These are phyloP conservation scores for Rhinopithecus roxellana DNA, from an alignment of 2,113 vertebrate species.

Conservation along the genomic window DNA sequence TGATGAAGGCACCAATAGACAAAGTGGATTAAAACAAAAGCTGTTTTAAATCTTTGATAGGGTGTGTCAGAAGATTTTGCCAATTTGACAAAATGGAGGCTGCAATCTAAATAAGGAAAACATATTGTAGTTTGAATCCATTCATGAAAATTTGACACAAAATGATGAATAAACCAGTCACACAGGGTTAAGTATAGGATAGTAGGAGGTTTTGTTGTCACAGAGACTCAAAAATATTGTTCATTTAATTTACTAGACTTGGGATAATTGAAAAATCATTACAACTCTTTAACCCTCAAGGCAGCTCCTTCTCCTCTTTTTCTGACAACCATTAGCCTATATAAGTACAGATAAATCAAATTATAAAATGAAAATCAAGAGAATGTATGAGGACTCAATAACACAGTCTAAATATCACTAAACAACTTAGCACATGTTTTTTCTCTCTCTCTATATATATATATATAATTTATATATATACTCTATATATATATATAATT, in stretches of 20 bases:
- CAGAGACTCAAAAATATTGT: background rate
- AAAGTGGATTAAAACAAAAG: background rate
- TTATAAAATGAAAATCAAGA: background rate
- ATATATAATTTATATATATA: background rate
- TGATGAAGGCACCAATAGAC: background rate
- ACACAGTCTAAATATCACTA: background rate
- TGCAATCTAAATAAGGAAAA: background rate
- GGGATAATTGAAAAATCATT: background rate
- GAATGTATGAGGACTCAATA: background rate
- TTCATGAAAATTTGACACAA: background rate
- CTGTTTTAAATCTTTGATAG: background rate
- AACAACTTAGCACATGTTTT: background rate
- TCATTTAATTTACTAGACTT: background rate
- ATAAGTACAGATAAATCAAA: background rate
- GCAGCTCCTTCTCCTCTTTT: background rate
- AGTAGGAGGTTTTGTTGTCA: background rate
- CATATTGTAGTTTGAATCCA: background rate
- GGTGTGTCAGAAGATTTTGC: background rate
- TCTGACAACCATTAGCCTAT: background rate
- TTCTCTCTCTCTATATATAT: fast-evolving
- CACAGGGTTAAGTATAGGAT: background rate
- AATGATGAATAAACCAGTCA: background rate
- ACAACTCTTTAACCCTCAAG: background rate
- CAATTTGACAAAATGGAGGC: background rate
- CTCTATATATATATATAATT: background rate